These are phyloP conservation scores for Psittacula derbiana DNA, from an alignment of 2,797 vertebrate species.

Conservation along the genomic window DNA sequence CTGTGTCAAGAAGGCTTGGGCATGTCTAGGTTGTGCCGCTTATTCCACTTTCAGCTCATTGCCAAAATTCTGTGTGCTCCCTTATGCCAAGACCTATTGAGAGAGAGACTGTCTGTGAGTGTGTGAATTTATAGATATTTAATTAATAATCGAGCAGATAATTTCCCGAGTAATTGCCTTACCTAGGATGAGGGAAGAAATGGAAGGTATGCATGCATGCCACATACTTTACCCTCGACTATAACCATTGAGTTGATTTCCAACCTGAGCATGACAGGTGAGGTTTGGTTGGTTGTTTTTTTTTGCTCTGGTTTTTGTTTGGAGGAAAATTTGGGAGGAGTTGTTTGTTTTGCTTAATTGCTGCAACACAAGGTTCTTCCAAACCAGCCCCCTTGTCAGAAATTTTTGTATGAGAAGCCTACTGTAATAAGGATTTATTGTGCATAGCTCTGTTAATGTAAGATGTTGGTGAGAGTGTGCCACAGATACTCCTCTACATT, in stretches of 20 bases:
- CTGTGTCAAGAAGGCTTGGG: constrained; percentile 77
- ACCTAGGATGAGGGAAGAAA: not conserved
- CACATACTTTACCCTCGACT: not conserved
- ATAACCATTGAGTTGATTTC: not conserved
- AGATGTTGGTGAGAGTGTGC: not conserved
- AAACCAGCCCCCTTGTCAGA: constrained; percentile 45
- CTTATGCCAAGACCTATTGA: constrained; percentile 68
- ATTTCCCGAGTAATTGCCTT: constrained; percentile 23
- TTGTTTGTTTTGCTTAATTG: constrained; percentile 38
- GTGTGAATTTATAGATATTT: constrained; percentile 68
- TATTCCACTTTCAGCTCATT: constrained; percentile 52
- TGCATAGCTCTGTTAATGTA: not conserved
- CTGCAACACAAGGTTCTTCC: constrained; percentile 26
- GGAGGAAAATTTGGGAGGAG: not conserved
- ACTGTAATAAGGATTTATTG: constrained; percentile 19
- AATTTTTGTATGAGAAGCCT: constrained; percentile 21
- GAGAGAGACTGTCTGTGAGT: constrained; percentile 55
- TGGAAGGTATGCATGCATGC: not conserved
- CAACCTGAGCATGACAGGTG: not conserved
- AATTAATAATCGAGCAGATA: constrained; percentile 60
- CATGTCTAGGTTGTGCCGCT: constrained; percentile 64
- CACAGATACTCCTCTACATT: constrained; percentile 40
- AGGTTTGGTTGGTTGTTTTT: not conserved
- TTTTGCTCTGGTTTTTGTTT: not conserved
- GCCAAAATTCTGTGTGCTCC: constrained; percentile 67